Conservation (phyloP, 1,140 invertebrate species). For the Macrobrachium nipponense region DNA sequence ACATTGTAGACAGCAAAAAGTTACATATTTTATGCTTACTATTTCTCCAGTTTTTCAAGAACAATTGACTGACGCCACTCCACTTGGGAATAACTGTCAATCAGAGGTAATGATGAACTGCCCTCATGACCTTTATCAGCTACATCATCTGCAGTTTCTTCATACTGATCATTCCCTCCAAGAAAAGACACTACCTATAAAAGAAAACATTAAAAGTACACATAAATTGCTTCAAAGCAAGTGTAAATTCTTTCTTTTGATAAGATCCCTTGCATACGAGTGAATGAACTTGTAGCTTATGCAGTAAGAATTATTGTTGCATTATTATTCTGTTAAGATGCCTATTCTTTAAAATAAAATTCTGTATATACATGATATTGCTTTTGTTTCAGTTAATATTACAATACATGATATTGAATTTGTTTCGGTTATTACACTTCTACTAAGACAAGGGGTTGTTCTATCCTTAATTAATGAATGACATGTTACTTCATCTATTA, state of each 20-base stretch:
- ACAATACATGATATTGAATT: too few relatives aligned
- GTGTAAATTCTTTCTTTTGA: background rate
- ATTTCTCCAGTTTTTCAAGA: slow-evolving; percentile 18
- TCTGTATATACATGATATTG: too few relatives aligned
- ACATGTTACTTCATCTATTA: too few relatives aligned
- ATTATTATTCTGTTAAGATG: too few relatives aligned
- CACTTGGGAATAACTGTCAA: slow-evolving; percentile 37
- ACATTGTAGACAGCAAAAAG: background rate
- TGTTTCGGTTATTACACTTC: too few relatives aligned
- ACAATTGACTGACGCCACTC: slow-evolving; percentile 40
- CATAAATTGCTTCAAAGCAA: background rate
- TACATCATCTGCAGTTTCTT: background rate
- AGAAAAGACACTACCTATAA: slow-evolving; percentile 42
- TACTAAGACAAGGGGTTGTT: too few relatives aligned
- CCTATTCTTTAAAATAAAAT: too few relatives aligned
- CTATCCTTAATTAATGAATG: too few relatives aligned
- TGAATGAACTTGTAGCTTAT: too few relatives aligned
- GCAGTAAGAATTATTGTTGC: too few relatives aligned
- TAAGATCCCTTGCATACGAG: too few relatives aligned
- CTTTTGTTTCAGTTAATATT: too few relatives aligned
- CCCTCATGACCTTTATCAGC: background rate
- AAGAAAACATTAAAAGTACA: background rate
- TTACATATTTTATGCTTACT: slow-evolving; percentile 4
- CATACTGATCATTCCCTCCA: slow-evolving; percentile 43
- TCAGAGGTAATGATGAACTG: slow-evolving; percentile 18